Evolutionary conservation across 1,140 invertebrate genomes (phyloP).

Genomic region (Rhynchophorus ferrugineus): DNA sequence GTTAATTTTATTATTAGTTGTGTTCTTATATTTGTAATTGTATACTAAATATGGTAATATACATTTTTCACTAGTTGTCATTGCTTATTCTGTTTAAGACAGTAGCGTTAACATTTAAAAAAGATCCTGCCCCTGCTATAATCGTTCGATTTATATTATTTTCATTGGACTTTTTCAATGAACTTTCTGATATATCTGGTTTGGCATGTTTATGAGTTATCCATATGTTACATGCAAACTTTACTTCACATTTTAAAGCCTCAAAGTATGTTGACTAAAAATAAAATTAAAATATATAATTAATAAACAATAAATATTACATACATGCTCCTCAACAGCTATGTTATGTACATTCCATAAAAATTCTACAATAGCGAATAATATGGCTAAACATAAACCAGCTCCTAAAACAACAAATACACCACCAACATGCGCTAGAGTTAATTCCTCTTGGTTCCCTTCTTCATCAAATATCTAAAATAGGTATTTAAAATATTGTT

Average conservation of each 20-base stretch:
- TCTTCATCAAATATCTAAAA: not conserved
- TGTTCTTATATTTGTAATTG: not conserved
- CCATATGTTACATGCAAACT: constrained; percentile 57
- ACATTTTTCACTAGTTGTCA: not conserved
- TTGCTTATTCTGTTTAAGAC: constrained; percentile 14
- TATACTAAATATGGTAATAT: not conserved
- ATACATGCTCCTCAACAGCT: constrained; percentile 67
- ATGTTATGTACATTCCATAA: constrained; percentile 72
- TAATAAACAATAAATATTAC: not conserved
- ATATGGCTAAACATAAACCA: constrained; percentile 57
- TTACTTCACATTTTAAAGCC: constrained; percentile 55
- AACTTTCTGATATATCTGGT: constrained; percentile 19
- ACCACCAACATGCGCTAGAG: constrained; percentile 77
- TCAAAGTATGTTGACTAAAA: constrained; percentile 53
- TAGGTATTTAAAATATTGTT: constrained; percentile 2
- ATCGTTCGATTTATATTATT: constrained; percentile 23
- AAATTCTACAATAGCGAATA: constrained; percentile 69
- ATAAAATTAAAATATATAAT: constrained; percentile 1
- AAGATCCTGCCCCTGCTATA: constrained; percentile 25
- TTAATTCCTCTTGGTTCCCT: constrained; percentile 49
- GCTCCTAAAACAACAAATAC: constrained; percentile 79
- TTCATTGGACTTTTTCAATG: constrained; percentile 14
- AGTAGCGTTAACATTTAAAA: constrained; percentile 22
- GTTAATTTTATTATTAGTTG: not conserved
- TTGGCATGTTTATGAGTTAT: constrained; percentile 54